Evolutionary conservation across 2,113 vertebrate species (phyloP).

Genomic region (Salvator merianae): DNA sequence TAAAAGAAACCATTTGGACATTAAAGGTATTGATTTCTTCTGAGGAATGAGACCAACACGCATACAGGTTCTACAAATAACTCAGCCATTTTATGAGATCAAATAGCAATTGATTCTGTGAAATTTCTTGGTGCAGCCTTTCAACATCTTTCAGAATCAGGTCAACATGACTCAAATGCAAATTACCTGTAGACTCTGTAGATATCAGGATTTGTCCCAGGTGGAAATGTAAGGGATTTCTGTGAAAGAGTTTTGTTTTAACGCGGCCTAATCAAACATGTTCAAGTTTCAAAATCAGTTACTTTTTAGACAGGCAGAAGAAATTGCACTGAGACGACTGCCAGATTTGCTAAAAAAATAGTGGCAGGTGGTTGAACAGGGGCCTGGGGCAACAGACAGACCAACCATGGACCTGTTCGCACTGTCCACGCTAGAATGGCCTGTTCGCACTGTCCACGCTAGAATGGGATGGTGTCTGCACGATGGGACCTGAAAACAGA

Average conservation of each 20-base stretch:
- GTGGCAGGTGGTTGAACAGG: too few relatives aligned
- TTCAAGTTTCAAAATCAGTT: neutral
- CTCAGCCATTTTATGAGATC: conserved; percentile 1
- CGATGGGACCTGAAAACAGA: too few relatives aligned
- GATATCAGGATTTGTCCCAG: neutral
- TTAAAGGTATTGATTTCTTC: conserved; percentile 8
- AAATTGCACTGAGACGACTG: neutral
- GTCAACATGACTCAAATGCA: conserved; percentile 1
- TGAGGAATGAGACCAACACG: conserved; percentile 10
- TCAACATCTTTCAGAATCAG: neutral
- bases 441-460: too few relatives aligned
- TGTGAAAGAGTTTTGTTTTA: neutral
- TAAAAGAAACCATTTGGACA: neutral
- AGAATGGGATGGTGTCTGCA: too few relatives aligned
- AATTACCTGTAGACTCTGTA: conserved; percentile 4
- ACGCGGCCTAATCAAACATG: conserved; percentile 8
- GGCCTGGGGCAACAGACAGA: too few relatives aligned
- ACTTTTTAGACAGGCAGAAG: neutral
- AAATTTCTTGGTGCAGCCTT: conserved; percentile 14
- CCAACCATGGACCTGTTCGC: too few relatives aligned
- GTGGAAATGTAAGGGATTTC: neutral
- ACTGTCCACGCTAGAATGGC: too few relatives aligned
- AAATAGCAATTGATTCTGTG: conserved; percentile 6
- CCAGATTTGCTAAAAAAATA: too few relatives aligned
- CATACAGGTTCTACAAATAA: neutral